Conservation (phyloP, 2,797 vertebrate species). For the Sebastes itinus region DNA sequence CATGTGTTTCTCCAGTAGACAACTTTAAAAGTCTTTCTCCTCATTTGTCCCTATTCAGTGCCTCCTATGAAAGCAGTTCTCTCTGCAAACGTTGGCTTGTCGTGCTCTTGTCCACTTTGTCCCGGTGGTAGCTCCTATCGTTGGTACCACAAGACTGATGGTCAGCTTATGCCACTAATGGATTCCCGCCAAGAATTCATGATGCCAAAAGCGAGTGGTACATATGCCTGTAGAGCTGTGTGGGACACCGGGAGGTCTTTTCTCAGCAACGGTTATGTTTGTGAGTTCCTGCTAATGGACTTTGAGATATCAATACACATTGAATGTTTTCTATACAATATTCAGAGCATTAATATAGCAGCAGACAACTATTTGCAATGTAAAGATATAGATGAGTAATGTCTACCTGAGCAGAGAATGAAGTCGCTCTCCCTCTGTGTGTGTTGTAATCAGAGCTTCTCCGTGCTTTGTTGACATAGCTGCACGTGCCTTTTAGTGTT, state of each 20-base stretch:
- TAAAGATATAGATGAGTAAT: neutral
- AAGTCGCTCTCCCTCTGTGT: too few relatives aligned
- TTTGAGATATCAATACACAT: neutral
- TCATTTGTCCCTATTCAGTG: constrained; percentile 15
- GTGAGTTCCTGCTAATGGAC: constrained; percentile 34
- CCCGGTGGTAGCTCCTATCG: rapidly evolving
- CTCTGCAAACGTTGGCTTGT: rapidly evolving
- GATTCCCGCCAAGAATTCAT: rapidly evolving
- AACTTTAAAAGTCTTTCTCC: neutral
- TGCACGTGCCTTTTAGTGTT: too few relatives aligned
- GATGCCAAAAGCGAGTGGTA: neutral
- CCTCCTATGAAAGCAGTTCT: constrained; percentile 3
- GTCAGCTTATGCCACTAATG: rapidly evolving
- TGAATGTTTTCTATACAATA: neutral
- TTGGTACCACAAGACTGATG: neutral
- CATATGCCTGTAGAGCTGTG: constrained; percentile 43
- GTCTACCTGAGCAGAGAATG: neutral
- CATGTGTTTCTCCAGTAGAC: neutral
- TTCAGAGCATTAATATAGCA: neutral
- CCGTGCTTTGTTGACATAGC: too few relatives aligned
- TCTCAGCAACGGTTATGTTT: rapidly evolving
- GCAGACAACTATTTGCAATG: neutral
- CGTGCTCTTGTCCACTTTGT: constrained; percentile 12
- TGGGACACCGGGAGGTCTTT: neutral
- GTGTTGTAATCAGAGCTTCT: too few relatives aligned